A percentile compares a stretch with the other conserved stretches of the same genome.
Evolutionary conservation across 1,140 invertebrate species (phyloP).

Genomic region (Bicyclus anynana): DNA sequence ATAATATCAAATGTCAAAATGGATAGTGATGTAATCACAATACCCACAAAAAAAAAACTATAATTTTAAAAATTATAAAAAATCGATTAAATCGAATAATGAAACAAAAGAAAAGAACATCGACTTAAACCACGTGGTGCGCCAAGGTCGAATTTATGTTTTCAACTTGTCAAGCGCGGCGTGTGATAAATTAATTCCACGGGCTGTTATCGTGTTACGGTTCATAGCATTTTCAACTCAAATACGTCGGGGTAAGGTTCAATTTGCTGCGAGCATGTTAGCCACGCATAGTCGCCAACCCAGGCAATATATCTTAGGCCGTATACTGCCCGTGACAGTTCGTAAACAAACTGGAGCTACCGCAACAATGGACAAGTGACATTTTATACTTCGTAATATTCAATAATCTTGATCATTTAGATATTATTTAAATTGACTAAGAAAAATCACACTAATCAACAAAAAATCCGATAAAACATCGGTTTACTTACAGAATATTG

Average conservation of each 20-base stretch:
- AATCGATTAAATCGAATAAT: neutral
- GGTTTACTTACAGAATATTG: constrained; percentile 3
- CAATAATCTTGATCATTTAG: neutral
- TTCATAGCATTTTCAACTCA: constrained; percentile 33
- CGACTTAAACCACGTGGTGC: constrained; percentile 70
- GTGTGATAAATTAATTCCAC: constrained; percentile 77
- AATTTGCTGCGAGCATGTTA: constrained; percentile 30
- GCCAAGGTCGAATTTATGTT: constrained; percentile 77
- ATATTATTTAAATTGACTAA: neutral
- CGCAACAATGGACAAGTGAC: constrained; percentile 57
- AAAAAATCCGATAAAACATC: constrained; percentile 10
- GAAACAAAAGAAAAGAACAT: constrained; percentile 46
- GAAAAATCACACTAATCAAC: constrained; percentile 5
- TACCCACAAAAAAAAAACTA: neutral
- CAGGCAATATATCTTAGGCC: constrained; percentile 77
- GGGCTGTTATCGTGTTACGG: constrained; percentile 57
- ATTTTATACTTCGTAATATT: constrained; percentile 12
- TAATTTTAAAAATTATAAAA: neutral
- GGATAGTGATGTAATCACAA: neutral
- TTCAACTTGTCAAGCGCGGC: constrained; percentile 77
- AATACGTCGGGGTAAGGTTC: constrained; percentile 30
- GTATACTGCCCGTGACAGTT: constrained; percentile 76
- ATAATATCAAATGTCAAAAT: constrained; percentile 1
- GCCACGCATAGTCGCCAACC: constrained; percentile 76
- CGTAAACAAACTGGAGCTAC: constrained; percentile 76